Percentiles rank a stretch among this genome's conserved stretches.
phyloP scores from a whole-genome alignment of 2,888 invertebrate species.

The Chorisops tibialis region DNA sequence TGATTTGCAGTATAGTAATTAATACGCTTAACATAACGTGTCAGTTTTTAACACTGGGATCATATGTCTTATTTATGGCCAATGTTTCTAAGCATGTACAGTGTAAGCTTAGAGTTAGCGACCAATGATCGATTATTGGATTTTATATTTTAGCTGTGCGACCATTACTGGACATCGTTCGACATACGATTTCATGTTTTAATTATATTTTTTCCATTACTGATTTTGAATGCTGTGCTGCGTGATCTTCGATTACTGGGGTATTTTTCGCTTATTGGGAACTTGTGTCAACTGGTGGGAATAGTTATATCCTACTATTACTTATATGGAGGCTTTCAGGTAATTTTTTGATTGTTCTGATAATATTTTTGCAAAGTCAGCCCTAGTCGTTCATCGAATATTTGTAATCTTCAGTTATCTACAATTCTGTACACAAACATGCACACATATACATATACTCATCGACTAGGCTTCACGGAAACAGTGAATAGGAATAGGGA shows the following conservation, averaged over 20 bases:
- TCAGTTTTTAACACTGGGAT: neutral
- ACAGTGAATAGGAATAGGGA: too few relatives aligned
- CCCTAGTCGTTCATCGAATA: too few relatives aligned
- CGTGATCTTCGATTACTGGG: neutral
- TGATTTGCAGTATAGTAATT: neutral
- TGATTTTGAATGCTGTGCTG: neutral
- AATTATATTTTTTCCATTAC: neutral
- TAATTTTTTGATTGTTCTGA: neutral
- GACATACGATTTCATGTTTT: neutral
- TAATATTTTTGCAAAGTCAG: too few relatives aligned
- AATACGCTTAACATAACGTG: neutral
- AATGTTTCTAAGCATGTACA: neutral
- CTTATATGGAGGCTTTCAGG: neutral
- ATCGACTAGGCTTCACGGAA: too few relatives aligned
- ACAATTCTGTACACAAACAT: too few relatives aligned
- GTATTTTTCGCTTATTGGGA: neutral
- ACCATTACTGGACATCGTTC: neutral
- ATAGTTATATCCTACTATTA: neutral
- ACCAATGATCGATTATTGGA: neutral
- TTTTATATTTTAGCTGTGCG: neutral
- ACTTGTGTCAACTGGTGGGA: neutral
- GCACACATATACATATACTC: too few relatives aligned
- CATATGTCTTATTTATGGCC: neutral
- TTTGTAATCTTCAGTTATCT: too few relatives aligned
- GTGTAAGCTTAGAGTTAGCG: too few relatives aligned